A percentile compares a stretch with the other conserved stretches of the same genome.
Evolutionary conservation across 2,797 vertebrate species (phyloP).

Genomic region (Ceryle rudis): DNA sequence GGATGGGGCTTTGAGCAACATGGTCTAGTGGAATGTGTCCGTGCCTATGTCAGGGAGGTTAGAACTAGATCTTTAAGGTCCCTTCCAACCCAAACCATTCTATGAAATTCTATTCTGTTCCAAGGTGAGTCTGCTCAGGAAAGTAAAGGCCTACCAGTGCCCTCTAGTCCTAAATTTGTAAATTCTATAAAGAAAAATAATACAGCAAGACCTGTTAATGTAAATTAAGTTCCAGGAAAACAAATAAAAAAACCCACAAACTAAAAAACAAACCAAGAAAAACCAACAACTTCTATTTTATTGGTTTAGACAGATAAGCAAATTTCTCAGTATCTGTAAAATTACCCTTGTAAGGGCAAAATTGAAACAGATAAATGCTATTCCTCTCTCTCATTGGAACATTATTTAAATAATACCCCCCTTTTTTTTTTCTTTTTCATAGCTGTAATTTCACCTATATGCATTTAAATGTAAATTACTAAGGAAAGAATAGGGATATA

Average conservation of each 20-base stretch:
- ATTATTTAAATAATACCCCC: not conserved
- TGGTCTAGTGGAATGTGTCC: not conserved
- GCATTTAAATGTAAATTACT: not conserved
- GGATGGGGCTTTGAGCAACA: not conserved
- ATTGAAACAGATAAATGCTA: not conserved
- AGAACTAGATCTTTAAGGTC: not conserved
- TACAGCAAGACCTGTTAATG: not conserved
- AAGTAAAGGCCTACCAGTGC: not conserved
- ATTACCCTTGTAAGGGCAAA: not conserved
- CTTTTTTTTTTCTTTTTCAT: not conserved
- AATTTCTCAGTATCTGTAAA: not conserved
- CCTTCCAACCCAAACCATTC: not conserved
- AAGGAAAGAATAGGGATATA: not conserved
- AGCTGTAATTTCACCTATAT: not conserved
- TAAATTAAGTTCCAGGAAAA: not conserved
- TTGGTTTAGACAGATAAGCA: not conserved
- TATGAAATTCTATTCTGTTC: not conserved
- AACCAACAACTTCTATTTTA: rapidly evolving
- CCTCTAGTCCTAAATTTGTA: not conserved
- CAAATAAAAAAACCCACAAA: not conserved
- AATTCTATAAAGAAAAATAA: not conserved
- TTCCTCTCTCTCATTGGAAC: not conserved
- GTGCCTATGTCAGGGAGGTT: not conserved
- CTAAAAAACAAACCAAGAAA: not conserved
- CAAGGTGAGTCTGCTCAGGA: not conserved